Conservation (phyloP, 2,888 invertebrate species). For the Limnephilus rhombicus region DNA sequence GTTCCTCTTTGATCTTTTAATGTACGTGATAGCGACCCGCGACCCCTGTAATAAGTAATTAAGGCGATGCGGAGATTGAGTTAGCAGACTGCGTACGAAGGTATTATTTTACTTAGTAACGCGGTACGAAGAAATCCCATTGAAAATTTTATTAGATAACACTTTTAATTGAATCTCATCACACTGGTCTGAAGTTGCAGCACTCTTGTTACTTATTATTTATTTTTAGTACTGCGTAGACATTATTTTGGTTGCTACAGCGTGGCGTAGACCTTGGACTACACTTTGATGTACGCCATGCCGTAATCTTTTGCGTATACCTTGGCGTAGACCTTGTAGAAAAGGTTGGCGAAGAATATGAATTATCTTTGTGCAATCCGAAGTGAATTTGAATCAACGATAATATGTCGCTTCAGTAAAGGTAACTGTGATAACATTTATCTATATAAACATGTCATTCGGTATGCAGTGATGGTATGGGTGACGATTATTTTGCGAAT, state of each 20-base stretch:
- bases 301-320: background rate
- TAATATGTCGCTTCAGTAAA: too few species aligned
- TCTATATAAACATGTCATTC: too few species aligned
- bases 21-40: slow-evolving; percentile 63
- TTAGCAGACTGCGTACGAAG: slow-evolving; percentile 43
- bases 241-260: background rate
- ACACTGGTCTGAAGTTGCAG: background rate
- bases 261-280: background rate
- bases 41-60: slow-evolving; percentile 64
- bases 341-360: too few species aligned
- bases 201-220: background rate
- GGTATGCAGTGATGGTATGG: too few species aligned
- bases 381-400: background rate
- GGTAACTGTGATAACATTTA: too few species aligned
- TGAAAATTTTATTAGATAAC: slow-evolving; percentile 39
- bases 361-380: background rate
- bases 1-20: slow-evolving; percentile 65
- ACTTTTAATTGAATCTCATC: slow-evolving; percentile 20
- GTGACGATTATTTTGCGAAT: too few species aligned
- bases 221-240: background rate
- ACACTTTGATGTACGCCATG: background rate
- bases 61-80: slow-evolving; percentile 60
- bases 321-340: background rate
- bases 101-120: slow-evolving; percentile 54
- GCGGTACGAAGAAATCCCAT: slow-evolving; percentile 48